Conservation (phyloP, 2,888 invertebrate species). For the Leistus spinibarbis region DNA sequence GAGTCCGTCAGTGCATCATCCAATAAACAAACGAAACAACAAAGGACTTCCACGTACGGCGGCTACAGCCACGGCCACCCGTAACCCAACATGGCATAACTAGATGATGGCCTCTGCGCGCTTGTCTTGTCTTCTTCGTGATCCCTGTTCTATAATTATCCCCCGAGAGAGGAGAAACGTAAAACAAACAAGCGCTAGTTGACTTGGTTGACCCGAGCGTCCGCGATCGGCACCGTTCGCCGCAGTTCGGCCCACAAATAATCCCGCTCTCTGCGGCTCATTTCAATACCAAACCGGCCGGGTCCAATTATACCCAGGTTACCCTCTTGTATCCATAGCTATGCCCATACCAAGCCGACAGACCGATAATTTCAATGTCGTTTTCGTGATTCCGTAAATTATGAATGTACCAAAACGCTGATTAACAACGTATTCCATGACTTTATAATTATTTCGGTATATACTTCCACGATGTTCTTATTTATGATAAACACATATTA, state of each 20-base stretch:
- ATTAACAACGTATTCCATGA: constrained; percentile 47
- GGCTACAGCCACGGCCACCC: neutral
- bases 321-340: neutral
- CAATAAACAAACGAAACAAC: neutral
- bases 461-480: constrained; percentile 45
- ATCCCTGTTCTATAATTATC: constrained; percentile 57
- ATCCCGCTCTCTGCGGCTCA: constrained; percentile 16
- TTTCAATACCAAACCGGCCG: constrained; percentile 27
- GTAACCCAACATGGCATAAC: constrained; percentile 3
- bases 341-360: constrained; percentile 5
- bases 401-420: constrained; percentile 40
- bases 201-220: constrained; percentile 52
- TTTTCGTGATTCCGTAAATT: constrained; percentile 51
- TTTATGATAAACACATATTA: constrained; percentile 46
- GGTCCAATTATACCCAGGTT: constrained; percentile 19
- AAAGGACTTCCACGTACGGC: constrained; percentile 3
- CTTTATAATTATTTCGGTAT: constrained; percentile 42
- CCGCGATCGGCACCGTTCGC: constrained; percentile 5
- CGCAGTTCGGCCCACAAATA: constrained; percentile 4
- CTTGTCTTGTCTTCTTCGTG: constrained; percentile 49
- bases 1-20: neutral
- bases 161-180: constrained; percentile 49
- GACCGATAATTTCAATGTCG: constrained; percentile 49
- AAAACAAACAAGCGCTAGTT: constrained; percentile 58
- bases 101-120: constrained; percentile 47